These are phyloP conservation scores for Neotoma lepida DNA, from an alignment of 2,113 vertebrate species.

Conservation along the genomic window DNA sequence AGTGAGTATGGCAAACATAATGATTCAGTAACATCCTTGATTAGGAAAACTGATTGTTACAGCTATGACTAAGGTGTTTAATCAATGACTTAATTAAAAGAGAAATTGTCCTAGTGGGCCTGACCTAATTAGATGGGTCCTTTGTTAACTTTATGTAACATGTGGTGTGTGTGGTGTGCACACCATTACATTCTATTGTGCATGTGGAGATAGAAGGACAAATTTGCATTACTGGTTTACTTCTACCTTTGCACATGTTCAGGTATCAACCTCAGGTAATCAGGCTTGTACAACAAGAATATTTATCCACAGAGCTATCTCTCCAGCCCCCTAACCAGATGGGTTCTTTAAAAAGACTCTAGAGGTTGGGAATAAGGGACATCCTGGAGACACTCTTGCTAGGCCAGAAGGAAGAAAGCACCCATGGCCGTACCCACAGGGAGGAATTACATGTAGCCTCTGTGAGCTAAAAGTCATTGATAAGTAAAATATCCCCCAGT, in stretches of 20 bases:
- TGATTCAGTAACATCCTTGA: background rate
- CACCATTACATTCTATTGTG: background rate
- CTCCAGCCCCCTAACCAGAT: background rate
- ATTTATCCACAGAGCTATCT: background rate
- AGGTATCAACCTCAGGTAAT: too few relatives aligned
- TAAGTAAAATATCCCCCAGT: too few relatives aligned
- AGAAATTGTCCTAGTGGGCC: background rate
- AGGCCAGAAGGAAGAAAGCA: background rate
- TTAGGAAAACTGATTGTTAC: background rate
- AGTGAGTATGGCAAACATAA: background rate
- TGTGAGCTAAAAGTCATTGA: background rate
- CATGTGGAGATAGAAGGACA: background rate
- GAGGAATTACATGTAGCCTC: background rate
- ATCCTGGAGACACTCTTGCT: background rate
- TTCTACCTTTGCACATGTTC: background rate
- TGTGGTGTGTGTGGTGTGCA: background rate
- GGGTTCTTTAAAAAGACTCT: background rate
- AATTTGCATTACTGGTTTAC: background rate
- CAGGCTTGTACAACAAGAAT: background rate
- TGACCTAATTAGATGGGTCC: background rate
- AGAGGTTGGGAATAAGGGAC: background rate
- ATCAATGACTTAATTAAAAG: conserved; percentile 1
- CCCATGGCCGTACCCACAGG: background rate
- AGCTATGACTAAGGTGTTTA: conserved; percentile 34
- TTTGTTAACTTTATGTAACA: background rate